Percentiles rank a stretch among this genome's conserved stretches.
These are phyloP conservation scores for Tricholauxania praeusta DNA, from an alignment of 2,888 invertebrate species.

Conservation along the genomic window DNA sequence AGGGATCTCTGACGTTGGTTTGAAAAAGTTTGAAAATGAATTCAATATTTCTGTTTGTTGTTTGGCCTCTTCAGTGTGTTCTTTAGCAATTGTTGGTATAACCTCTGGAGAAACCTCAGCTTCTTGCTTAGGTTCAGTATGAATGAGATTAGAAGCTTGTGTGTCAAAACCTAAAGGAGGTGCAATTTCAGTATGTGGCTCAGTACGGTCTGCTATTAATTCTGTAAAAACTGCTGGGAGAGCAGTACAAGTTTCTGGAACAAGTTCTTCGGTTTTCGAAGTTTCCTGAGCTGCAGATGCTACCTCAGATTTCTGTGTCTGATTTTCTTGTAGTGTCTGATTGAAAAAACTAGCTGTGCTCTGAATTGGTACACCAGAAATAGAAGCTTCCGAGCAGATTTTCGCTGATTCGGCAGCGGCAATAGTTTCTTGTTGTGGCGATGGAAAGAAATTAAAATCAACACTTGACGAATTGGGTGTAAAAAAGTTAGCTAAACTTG, in stretches of 20 bases:
- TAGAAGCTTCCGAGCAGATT: slow-evolving; percentile 3
- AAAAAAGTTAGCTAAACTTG: slow-evolving; percentile 48
- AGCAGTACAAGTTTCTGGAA: slow-evolving; percentile 32
- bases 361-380: background rate
- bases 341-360: background rate
- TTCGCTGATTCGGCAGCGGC: background rate
- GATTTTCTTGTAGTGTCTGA: slow-evolving; percentile 28
- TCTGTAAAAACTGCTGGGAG: slow-evolving; percentile 34
- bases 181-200: slow-evolving; percentile 23
- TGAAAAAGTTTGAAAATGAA: slow-evolving; percentile 53
- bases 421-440: background rate
- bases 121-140: slow-evolving; percentile 38
- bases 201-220: background rate
- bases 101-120: slow-evolving; percentile 12
- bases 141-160: background rate
- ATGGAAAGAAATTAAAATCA: slow-evolving; percentile 46
- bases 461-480: slow-evolving; percentile 30
- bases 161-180: slow-evolving; percentile 53
- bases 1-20: slow-evolving; percentile 41
- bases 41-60: slow-evolving; percentile 27
- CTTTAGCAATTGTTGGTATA: slow-evolving; percentile 4
- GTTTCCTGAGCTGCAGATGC: slow-evolving; percentile 24
- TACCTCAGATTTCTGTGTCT: slow-evolving; percentile 24
- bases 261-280: background rate
- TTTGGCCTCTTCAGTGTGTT: background rate